Evolutionary conservation across 2,888 invertebrate genomes (phyloP).

Genomic region (Drosophila acutilabella): DNA sequence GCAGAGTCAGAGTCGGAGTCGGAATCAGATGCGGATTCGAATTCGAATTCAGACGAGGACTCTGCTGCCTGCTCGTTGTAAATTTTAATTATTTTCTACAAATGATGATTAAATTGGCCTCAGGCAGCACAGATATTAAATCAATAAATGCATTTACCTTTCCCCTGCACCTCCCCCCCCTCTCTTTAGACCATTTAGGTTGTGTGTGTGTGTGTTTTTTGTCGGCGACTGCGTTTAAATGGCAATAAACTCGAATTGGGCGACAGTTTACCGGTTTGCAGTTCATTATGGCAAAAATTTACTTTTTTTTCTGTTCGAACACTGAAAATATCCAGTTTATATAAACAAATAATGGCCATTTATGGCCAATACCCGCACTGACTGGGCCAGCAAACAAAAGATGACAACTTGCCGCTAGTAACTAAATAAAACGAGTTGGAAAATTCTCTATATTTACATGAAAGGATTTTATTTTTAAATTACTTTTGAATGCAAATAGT

Average conservation of each 20-base stretch:
- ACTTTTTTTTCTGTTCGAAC: slow-evolving; percentile 61
- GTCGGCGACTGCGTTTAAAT: slow-evolving; percentile 61
- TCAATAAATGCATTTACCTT: slow-evolving; percentile 62
- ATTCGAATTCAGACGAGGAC: background rate
- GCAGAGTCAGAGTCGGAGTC: background rate
- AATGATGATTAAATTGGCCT: slow-evolving; percentile 81
- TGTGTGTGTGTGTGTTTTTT: slow-evolving; percentile 22
- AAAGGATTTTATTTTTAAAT: background rate
- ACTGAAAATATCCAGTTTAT: slow-evolving; percentile 29
- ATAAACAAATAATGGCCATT: slow-evolving; percentile 49
- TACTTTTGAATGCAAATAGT: too few species aligned
- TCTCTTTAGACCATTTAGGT: background rate
- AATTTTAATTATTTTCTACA: slow-evolving; percentile 81
- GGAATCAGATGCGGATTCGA: background rate
- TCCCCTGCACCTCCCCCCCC: background rate
- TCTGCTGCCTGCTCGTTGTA: slow-evolving; percentile 50
- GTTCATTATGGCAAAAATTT: slow-evolving; percentile 78
- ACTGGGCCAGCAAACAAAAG: slow-evolving; percentile 19
- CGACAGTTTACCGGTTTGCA: slow-evolving; percentile 79
- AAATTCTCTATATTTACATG: slow-evolving; percentile 18
- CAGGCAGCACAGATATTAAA: slow-evolving; percentile 75
- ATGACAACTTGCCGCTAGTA: slow-evolving; percentile 7
- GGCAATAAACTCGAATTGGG: slow-evolving; percentile 62
- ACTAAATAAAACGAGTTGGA: background rate
- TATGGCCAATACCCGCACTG: slow-evolving; percentile 29